Evolutionary conservation across 2,113 vertebrate genomes (phyloP), one percentile per base, ranked within the genome.

Genomic region (Ptilonorhynchus violaceus): DNA sequence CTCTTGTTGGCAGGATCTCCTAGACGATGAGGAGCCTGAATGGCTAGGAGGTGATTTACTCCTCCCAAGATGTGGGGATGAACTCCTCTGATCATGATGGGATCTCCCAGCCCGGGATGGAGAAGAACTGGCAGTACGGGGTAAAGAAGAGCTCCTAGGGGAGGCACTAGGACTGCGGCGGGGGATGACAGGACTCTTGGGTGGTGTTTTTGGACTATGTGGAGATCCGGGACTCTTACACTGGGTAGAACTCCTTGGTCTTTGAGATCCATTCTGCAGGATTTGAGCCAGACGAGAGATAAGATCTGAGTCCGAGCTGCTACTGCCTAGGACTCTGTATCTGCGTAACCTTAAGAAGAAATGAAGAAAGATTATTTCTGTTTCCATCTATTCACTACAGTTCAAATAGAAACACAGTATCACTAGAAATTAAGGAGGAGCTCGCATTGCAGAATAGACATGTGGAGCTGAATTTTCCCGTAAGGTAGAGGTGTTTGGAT

Each of bases 31-130:
- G 8, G 99, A 99, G 86, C 99, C 99, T 18, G 99, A 99, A 94
- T 99, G 99, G 97, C 99, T 99, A 67, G 99, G 99, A 33, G 99
- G 99, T 10, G 99, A 99, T 97, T 98, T 99, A 98, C 99, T 99
- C 87, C 99, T 99, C 84, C 98, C 99, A 79, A 99, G 97, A 97
- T 98, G 98, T 17, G 98, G 98, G 74, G 98, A 98, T 60, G 98
- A 98, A 97, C 98, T 98, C 98, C 98, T 97, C 98, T 98, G 98
- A 96, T 99, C 97, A 89, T 98, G 98, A 87, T 98, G 98, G 49
- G 99, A 98, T 91, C 98, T 98, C 82, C 99, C 99, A 79, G 98
- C 98, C 96, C 99, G 98, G 35, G 99, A 99, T 0, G 99, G 99
- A 70, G 99, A 99, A 94, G 99, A 99, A 97, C 99, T 99, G 97